Conservation (phyloP, 37 sponge, comb jelly and placozoan genomes). For the Diacarnus erythraeanus region DNA sequence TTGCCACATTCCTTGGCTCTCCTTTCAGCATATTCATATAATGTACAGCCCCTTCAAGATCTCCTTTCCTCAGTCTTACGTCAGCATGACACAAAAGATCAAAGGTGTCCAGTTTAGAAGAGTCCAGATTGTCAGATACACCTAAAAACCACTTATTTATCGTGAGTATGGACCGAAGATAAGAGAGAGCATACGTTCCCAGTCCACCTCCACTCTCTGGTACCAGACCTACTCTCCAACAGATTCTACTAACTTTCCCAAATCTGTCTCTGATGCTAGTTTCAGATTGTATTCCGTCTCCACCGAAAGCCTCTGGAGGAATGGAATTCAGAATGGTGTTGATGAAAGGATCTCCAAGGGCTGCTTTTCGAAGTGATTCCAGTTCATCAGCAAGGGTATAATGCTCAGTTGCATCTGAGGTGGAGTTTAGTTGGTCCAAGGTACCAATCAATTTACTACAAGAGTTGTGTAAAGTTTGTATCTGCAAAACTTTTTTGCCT, state of each 20-base stretch:
- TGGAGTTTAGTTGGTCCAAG: constrained; percentile 21
- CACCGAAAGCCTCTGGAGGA: constrained; percentile 51
- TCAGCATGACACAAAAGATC: constrained; percentile 57
- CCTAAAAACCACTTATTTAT: constrained; percentile 2
- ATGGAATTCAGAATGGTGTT: constrained; percentile 44
- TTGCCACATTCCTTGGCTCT: constrained; percentile 75
- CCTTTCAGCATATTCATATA: constrained; percentile 68
- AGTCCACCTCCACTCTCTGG: constrained; percentile 69
- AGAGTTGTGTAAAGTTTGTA: constrained; percentile 56
- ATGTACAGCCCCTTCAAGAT: constrained; percentile 68
- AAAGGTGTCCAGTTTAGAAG: constrained; percentile 39
- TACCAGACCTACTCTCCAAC: constrained; percentile 73
- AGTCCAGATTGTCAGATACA: not conserved
- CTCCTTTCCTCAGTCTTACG: constrained; percentile 24
- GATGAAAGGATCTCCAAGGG: constrained; percentile 52
- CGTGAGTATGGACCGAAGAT: constrained; percentile 52
- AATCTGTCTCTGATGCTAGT: constrained; percentile 62
- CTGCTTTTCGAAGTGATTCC: constrained; percentile 40
- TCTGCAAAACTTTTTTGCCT: constrained; percentile 38
- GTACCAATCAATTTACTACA: constrained; percentile 60
- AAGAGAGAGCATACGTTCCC: constrained; percentile 63
- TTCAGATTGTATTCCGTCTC: constrained; percentile 53
- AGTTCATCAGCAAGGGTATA: constrained; percentile 36
- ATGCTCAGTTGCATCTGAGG: constrained; percentile 15
- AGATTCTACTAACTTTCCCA: constrained; percentile 48